These are phyloP conservation scores for Mayetiola destructor DNA, from an alignment of 2,888 invertebrate genomes.

Conservation along the genomic window DNA sequence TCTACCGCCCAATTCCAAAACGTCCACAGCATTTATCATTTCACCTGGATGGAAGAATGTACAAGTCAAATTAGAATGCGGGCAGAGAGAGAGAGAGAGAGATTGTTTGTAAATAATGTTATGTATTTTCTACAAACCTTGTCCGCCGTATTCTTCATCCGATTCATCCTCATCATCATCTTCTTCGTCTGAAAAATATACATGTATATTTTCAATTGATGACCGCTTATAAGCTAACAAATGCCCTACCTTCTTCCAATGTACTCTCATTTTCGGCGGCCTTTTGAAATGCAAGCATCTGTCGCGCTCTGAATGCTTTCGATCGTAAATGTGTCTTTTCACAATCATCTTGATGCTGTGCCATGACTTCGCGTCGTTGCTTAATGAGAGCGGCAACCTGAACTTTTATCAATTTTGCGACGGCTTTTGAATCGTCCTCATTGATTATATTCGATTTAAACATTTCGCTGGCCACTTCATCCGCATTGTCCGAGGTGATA, in stretches of 20 bases:
- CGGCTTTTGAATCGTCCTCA: conserved; percentile 86
- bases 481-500: conserved; percentile 76
- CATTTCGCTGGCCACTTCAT: conserved; percentile 91
- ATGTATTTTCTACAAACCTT: too few relatives aligned
- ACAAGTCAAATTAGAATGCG: too few relatives aligned
- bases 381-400: conserved; percentile 43
- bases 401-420: conserved; percentile 78
- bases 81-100: too few relatives aligned
- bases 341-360: conserved; percentile 45
- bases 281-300: conserved; percentile 36
- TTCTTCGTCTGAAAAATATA: too few relatives aligned
- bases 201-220: too few relatives aligned
- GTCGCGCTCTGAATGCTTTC: conserved; percentile 40
- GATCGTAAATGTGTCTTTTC: conserved; percentile 35
- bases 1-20: neutral
- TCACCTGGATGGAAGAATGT: conserved; percentile 20
- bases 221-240: conserved; percentile 29
- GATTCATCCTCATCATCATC: conserved; percentile 21
- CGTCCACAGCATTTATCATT: conserved; percentile 18
- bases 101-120: too few relatives aligned
- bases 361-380: conserved; percentile 45
- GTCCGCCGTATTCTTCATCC: too few relatives aligned
- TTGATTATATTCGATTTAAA: conserved; percentile 85
- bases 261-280: conserved; percentile 17
- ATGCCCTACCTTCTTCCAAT: too few relatives aligned